These are phyloP conservation scores for Syngnathus scovelli DNA, from an alignment of 2,113 vertebrate species.

Conservation along the genomic window DNA sequence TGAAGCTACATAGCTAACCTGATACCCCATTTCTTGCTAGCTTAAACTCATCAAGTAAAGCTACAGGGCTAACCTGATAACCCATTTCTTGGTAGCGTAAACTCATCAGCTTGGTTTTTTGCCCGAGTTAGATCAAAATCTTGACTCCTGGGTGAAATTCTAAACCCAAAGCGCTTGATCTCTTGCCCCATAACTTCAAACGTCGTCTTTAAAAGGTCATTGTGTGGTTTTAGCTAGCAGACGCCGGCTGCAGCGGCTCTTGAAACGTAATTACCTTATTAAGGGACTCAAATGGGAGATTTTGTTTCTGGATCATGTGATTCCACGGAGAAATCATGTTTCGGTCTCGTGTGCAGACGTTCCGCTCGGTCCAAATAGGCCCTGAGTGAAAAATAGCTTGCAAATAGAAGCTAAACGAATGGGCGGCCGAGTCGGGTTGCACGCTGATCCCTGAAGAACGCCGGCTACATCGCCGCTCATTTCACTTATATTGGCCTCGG, in stretches of 20 bases:
- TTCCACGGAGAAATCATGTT: slow-evolving; percentile 22
- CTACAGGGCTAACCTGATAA: too few relatives aligned
- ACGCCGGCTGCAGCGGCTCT: slow-evolving; percentile 31
- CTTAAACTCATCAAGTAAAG: too few relatives aligned
- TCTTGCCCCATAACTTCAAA: too few relatives aligned
- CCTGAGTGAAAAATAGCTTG: not conserved
- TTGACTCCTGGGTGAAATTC: too few relatives aligned
- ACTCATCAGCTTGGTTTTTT: too few relatives aligned
- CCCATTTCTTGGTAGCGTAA: too few relatives aligned
- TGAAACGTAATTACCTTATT: slow-evolving; percentile 38
- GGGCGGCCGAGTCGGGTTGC: not conserved
- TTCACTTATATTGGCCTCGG: not conserved
- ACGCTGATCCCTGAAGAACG: slow-evolving; percentile 4
- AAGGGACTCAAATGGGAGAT: slow-evolving; percentile 32
- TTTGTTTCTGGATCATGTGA: slow-evolving; percentile 19
- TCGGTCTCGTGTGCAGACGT: slow-evolving; percentile 14
- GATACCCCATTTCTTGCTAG: too few relatives aligned
- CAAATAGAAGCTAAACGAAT: slow-evolving; percentile 1
- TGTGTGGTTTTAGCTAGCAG: slow-evolving; percentile 50
- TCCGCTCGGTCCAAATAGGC: not conserved
- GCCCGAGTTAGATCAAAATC: too few relatives aligned
- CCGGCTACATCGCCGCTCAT: not conserved
- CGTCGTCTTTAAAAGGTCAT: slow-evolving; percentile 26
- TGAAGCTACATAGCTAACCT: too few relatives aligned
- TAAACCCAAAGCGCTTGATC: too few relatives aligned